These are phyloP conservation scores for Morbakka virulenta DNA, from an alignment of 30 jellyfish, hydroid and myxozoan genomes.

Conservation along the genomic window DNA sequence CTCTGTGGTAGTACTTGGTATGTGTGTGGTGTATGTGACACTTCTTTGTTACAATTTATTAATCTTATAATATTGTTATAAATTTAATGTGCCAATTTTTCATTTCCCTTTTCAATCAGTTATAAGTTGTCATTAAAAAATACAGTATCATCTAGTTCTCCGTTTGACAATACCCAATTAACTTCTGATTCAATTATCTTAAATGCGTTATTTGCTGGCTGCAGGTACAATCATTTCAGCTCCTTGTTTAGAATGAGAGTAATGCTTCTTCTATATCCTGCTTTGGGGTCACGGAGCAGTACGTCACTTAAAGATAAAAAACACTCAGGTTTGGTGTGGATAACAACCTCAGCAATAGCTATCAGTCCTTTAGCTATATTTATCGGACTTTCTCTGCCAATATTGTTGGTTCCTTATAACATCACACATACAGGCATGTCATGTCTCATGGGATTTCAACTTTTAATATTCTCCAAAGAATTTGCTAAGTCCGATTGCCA, in stretches of 20 bases:
- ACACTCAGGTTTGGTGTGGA: constrained; percentile 88
- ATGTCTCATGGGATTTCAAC: constrained; percentile 71
- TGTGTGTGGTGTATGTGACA: too few relatives aligned
- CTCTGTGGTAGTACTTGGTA: too few relatives aligned
- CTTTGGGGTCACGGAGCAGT: constrained; percentile 74
- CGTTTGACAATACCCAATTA: constrained; percentile 82
- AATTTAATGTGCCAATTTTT: constrained; percentile 71
- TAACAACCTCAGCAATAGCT: constrained; percentile 75
- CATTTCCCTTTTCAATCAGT: too few relatives aligned
- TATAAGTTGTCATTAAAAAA: constrained; percentile 69
- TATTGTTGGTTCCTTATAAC: constrained; percentile 89
- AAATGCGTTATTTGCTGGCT: constrained; percentile 68
- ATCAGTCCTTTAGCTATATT: constrained; percentile 85
- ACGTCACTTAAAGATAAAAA: constrained; percentile 72
- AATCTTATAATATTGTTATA: constrained; percentile 54
- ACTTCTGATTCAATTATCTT: constrained; percentile 78
- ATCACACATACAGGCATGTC: constrained; percentile 63
- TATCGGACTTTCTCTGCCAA: constrained; percentile 72
- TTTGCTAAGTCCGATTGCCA: constrained; percentile 95
- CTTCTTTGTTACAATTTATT: too few relatives aligned
- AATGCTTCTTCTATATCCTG: constrained; percentile 64
- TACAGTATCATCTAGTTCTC: constrained; percentile 49
- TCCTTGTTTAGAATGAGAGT: constrained; percentile 74
- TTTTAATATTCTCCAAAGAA: constrained; percentile 87
- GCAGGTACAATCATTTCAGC: constrained; percentile 62